phyloP scores from a whole-genome alignment of 1,140 invertebrate species.

The Coenobita brevimanus region DNA sequence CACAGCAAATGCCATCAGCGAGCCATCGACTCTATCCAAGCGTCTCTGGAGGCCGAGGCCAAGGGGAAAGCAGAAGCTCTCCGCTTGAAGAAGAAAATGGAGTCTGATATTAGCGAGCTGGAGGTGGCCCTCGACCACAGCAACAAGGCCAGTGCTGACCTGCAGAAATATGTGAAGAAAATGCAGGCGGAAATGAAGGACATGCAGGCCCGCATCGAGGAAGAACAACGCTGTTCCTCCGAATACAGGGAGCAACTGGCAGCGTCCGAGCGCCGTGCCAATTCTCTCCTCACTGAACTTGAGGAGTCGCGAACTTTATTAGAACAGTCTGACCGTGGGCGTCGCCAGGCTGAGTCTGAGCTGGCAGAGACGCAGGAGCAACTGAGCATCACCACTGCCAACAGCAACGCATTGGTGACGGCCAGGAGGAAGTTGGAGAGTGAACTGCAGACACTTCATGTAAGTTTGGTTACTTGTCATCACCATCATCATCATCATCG shows the following conservation, averaged over 20 bases:
- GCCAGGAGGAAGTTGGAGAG: slow-evolving; percentile 77
- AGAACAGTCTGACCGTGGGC: slow-evolving; percentile 45
- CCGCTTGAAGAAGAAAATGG: slow-evolving; percentile 27
- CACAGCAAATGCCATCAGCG: slow-evolving; percentile 97
- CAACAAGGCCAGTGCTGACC: slow-evolving; percentile 25
- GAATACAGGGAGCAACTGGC: slow-evolving; percentile 77
- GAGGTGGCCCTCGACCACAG: slow-evolving; percentile 20
- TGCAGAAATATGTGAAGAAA: slow-evolving; percentile 75
- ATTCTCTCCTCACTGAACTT: slow-evolving; percentile 75
- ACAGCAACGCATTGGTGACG: slow-evolving; percentile 69
- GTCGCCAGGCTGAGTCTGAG: slow-evolving; percentile 46
- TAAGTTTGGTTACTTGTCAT: slow-evolving; percentile 16
- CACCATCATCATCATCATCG: too few species aligned
- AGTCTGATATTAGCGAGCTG: slow-evolving; percentile 24
- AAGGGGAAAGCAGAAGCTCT: slow-evolving; percentile 75
- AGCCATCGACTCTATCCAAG: slow-evolving; percentile 77
- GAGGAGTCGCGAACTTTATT: slow-evolving; percentile 77
- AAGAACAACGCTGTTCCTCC: too few species aligned
- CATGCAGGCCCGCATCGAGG: too few species aligned
- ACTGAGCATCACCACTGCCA: slow-evolving; percentile 76
- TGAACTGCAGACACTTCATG: slow-evolving; percentile 59
- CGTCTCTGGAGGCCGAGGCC: slow-evolving; percentile 77
- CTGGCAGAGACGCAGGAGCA: slow-evolving; percentile 72
- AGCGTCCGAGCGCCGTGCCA: slow-evolving; percentile 76
- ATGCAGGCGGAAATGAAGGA: background rate